Evolutionary conservation across 2,113 vertebrate genomes (phyloP).

Genomic region (Puma concolor): DNA sequence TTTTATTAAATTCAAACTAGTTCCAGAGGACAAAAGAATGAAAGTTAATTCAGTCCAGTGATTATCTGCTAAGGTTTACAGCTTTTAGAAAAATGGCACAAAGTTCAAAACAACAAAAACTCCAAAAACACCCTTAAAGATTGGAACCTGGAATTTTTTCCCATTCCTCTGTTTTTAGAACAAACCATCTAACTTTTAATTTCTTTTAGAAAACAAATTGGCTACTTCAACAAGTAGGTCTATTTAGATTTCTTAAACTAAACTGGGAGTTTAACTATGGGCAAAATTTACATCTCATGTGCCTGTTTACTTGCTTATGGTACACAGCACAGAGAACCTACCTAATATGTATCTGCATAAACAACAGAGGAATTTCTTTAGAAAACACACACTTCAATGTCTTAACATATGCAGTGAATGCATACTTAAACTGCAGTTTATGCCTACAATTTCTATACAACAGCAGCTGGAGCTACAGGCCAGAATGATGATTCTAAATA

Average conservation of each 20-base stretch:
- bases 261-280: neutral
- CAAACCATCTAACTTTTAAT: conserved; percentile 19
- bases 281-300: neutral
- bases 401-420: neutral
- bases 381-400: neutral
- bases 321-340: neutral
- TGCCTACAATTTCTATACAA: neutral
- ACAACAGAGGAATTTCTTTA: neutral
- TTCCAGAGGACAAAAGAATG: conserved; percentile 28
- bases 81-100: conserved; percentile 13
- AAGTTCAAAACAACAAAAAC: conserved; percentile 18
- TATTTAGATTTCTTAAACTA: conserved; percentile 34
- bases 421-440: neutral
- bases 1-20: neutral
- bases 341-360: neutral
- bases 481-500: conserved; percentile 18
- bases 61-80: neutral
- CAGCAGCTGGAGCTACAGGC: neutral
- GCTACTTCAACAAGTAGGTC: neutral
- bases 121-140: neutral
- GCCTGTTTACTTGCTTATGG: conserved; percentile 4
- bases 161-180: neutral
- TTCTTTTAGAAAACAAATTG: neutral
- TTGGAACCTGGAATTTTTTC: neutral
- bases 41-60: conserved; percentile 27